These are phyloP conservation scores for Grammomys surdaster DNA, from an alignment of 2,113 vertebrate species.

Conservation along the genomic window DNA sequence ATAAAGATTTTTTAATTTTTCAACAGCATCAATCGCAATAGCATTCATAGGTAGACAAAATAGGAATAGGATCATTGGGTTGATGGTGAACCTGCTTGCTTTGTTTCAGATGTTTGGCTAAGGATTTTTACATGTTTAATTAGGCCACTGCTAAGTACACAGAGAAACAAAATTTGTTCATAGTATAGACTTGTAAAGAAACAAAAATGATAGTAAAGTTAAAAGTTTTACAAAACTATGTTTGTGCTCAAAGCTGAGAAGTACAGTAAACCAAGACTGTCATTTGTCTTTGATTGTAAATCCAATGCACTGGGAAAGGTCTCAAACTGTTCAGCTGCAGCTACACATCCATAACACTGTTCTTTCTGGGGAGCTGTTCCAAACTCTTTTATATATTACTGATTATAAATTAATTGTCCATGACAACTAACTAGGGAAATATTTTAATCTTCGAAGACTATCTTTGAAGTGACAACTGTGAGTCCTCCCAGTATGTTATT, in stretches of 20 bases:
- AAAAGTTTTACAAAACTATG: not conserved
- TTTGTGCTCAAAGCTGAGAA: conserved; percentile 57
- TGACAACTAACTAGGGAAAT: conserved; percentile 69
- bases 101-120: not conserved
- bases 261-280: conserved; percentile 1
- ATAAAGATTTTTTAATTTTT: not conserved
- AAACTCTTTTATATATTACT: conserved; percentile 3
- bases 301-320: conserved; percentile 29
- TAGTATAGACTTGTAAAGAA: conserved; percentile 26
- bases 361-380: conserved; percentile 18
- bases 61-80: not conserved
- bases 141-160: conserved; percentile 28
- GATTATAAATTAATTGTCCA: conserved; percentile 62
- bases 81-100: not conserved
- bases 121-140: conserved; percentile 37
- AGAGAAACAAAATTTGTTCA: not conserved
- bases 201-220: conserved; percentile 44
- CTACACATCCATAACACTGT: conserved; percentile 36
- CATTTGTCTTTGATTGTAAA: conserved; percentile 62
- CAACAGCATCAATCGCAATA: not conserved
- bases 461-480: conserved; percentile 40
- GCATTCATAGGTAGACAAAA: not conserved
- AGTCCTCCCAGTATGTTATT: not conserved
- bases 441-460: conserved; percentile 62
- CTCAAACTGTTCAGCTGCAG: conserved; percentile 31